Conservation (phyloP, 2,888 invertebrate species). For the Agrilus mali region DNA sequence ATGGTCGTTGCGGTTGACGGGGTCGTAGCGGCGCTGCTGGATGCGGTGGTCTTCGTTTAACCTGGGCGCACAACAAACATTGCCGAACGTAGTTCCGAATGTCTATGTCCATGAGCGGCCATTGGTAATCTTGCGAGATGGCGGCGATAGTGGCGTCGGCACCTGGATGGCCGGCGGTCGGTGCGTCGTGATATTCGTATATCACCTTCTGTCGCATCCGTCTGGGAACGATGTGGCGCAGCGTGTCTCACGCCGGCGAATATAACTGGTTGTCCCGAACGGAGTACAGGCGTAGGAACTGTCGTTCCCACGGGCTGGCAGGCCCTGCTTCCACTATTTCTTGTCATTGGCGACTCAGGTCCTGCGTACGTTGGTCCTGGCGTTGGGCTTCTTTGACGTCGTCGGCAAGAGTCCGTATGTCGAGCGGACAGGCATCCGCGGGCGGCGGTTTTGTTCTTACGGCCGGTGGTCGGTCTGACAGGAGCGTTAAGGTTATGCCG, state of each 20-base stretch:
- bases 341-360: too few relatives aligned
- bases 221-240: background rate
- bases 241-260: background rate
- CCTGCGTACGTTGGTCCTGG: too few relatives aligned
- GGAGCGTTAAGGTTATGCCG: too few relatives aligned
- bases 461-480: too few relatives aligned
- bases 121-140: conserved; percentile 4
- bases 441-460: too few relatives aligned
- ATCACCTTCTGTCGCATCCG: background rate
- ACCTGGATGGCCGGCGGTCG: conserved; percentile 13
- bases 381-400: too few relatives aligned
- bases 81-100: conserved; percentile 15
- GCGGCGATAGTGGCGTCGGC: conserved; percentile 11
- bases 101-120: conserved; percentile 5
- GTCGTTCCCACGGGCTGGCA: conserved; percentile 6
- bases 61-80: conserved; percentile 5
- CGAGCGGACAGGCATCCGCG: too few relatives aligned
- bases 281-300: conserved; percentile 2
- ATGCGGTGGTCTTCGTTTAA: conserved; percentile 6
- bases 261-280: background rate
- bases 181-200: conserved; percentile 6
- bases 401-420: too few relatives aligned
- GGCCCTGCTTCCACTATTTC: too few relatives aligned
- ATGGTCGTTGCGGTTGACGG: too few relatives aligned
- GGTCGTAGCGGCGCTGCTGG: conserved; percentile 6